Evolutionary conservation across 35 echinoderm and acorn worm species (phyloP).

Genomic region (Lytechinus variegatus): DNA sequence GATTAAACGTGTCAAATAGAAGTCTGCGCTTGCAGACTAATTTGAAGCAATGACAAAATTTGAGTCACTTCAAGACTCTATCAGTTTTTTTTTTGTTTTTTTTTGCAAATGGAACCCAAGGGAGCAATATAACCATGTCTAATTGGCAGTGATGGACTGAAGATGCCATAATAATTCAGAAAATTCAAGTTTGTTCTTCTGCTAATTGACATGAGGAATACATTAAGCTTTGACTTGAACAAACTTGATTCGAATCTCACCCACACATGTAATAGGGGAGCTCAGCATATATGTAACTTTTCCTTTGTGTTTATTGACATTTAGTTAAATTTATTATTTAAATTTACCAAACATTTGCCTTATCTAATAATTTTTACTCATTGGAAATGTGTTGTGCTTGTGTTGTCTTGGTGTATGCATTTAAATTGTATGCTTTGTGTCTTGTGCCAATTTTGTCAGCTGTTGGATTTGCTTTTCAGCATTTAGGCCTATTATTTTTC

Average conservation of each 20-base stretch:
- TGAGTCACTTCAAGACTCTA: background rate
- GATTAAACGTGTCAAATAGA: no score
- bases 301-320: no score
- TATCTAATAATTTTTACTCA: no score
- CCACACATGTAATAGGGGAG: background rate
- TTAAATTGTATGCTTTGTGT: background rate
- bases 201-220: background rate
- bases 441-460: no score
- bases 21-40: background rate
- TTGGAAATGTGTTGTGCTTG: no score
- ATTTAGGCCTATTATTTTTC: background rate
- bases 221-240: background rate
- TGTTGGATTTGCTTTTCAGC: background rate
- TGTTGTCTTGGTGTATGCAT: background rate
- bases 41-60: background rate
- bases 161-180: background rate
- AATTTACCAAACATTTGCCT: no score
- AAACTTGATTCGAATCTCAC: background rate
- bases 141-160: background rate
- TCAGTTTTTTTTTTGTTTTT: background rate
- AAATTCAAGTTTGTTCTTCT: background rate
- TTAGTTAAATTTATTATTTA: no score
- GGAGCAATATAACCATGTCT: background rate
- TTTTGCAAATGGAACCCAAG: background rate
- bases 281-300: background rate